Conservation (phyloP, 2,888 invertebrate species). For the Torymus aiolomorphi region DNA sequence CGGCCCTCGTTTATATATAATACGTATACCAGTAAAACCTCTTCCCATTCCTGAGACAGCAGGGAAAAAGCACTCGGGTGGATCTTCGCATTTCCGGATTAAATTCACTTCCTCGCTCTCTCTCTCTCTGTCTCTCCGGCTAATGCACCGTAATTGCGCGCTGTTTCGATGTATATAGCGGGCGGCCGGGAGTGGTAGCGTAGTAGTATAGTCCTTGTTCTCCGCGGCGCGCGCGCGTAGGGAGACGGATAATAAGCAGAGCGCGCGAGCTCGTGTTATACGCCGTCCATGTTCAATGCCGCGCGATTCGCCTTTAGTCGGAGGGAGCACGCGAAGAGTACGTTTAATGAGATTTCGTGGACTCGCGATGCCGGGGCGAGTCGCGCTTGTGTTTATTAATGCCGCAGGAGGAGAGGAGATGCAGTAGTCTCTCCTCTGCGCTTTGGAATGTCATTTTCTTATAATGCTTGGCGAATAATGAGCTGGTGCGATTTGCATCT, state of each 20-base stretch:
- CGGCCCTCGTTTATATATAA: too few species aligned
- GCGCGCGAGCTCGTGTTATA: slow-evolving; percentile 1
- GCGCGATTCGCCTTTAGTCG: background rate
- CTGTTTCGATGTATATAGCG: background rate
- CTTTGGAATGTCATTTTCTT: too few species aligned
- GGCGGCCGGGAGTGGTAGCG: background rate
- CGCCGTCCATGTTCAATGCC: slow-evolving; percentile 6
- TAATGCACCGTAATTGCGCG: slow-evolving; percentile 35
- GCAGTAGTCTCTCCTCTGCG: too few species aligned
- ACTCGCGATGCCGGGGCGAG: background rate
- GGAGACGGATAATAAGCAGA: too few species aligned
- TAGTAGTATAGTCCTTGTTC: background rate
- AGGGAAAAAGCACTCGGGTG: background rate
- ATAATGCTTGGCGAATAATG: too few species aligned
- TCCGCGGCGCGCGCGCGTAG: background rate
- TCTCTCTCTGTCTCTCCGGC: background rate
- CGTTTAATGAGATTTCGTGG: slow-evolving; percentile 33
- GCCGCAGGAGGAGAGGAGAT: background rate
- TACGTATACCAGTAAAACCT: too few species aligned
- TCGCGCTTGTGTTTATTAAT: background rate
- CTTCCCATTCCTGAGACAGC: too few species aligned
- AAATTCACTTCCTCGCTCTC: slow-evolving; percentile 15
- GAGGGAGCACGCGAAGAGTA: too few species aligned
- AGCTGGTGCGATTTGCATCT: too few species aligned
- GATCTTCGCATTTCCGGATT: slow-evolving; percentile 22